Base-by-base conservation (phyloP, 2,888 invertebrate species). In the Stenodema calcarata region DNA sequence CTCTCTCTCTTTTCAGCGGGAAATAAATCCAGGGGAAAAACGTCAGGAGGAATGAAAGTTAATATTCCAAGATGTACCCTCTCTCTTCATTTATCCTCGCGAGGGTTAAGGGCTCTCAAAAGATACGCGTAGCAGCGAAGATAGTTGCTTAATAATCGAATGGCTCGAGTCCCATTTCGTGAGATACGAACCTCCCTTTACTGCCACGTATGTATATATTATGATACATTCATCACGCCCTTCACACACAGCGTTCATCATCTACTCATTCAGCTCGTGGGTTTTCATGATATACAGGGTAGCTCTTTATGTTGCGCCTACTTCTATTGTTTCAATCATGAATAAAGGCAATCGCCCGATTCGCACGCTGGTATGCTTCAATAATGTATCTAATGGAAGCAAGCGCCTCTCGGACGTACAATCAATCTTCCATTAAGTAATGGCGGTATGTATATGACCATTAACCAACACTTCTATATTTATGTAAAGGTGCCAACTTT, bases 81-180 rank as follows among this genome's bases (percentile, higher is more conserved):
- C 70, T 18, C 70, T 14, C 14, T 23, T 16, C n/a, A n/a, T n/a
- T 35, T n/a, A 28, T n/a, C n/a, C 16, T 30, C 9, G 35, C 30
- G 75, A 35, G n/a, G 78, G 18, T 44, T 78, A 18, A 44, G 44
- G 44, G 2, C 27, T 23, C 41, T 41, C 78, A 78, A 44, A 78
- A 78, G 78, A 44, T 78, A 42, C 78, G 4, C 73, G 78, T 7
- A 78, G 23, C 14, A 44, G 41, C 41, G 42, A 44, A 78, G 78
- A 78, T 78, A 78, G 78, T 78, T 78, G 41, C 78, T 78, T 78
- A 78, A 78, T 78, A 78, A 78, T 78, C 78, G 78, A 78, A 78
- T 78, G 78, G 78, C 78, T 23, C 44, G 78, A 78, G 78, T 78
- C 44, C 78, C 78, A 78, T 78, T 76, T 42, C 78, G 44, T 78